Conservation (phyloP, 2,797 vertebrate species). For the Acropternis orthonyx region DNA sequence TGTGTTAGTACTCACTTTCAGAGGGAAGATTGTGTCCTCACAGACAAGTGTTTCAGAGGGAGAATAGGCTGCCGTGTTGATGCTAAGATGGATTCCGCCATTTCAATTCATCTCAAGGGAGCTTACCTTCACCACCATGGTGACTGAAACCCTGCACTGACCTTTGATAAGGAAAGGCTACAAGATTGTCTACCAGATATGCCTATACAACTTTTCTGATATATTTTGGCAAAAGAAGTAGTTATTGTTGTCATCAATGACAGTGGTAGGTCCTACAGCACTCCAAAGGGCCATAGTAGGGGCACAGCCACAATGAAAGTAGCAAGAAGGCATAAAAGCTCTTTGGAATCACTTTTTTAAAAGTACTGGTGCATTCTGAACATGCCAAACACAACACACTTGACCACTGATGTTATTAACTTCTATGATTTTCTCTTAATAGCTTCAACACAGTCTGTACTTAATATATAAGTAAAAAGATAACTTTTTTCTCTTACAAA, state of each 20-base stretch:
- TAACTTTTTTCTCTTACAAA: not conserved
- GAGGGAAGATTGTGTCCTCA: not conserved
- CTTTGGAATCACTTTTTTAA: not conserved
- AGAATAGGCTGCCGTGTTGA: not conserved
- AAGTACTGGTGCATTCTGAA: not conserved
- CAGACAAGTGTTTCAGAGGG: not conserved
- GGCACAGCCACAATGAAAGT: not conserved
- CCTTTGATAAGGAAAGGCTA: not conserved
- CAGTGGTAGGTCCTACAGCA: not conserved
- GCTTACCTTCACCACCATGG: not conserved
- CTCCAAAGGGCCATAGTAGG: not conserved
- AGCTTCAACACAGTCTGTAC: not conserved
- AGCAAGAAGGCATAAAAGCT: not conserved
- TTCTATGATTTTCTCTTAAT: not conserved
- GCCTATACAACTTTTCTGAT: not conserved
- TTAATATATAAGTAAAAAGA: not conserved
- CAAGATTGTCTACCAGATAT: not conserved
- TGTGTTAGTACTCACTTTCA: not conserved
- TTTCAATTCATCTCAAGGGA: not conserved
- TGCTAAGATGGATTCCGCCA: not conserved
- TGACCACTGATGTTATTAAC: not conserved
- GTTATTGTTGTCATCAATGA: rapidly evolving
- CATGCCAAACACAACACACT: not conserved
- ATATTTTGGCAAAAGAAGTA: not conserved
- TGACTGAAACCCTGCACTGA: not conserved